Evolutionary conservation across 2,797 vertebrate genomes (phyloP), one percentile per base, ranked within the genome.

Genomic region (Benthosema pterotum): DNA sequence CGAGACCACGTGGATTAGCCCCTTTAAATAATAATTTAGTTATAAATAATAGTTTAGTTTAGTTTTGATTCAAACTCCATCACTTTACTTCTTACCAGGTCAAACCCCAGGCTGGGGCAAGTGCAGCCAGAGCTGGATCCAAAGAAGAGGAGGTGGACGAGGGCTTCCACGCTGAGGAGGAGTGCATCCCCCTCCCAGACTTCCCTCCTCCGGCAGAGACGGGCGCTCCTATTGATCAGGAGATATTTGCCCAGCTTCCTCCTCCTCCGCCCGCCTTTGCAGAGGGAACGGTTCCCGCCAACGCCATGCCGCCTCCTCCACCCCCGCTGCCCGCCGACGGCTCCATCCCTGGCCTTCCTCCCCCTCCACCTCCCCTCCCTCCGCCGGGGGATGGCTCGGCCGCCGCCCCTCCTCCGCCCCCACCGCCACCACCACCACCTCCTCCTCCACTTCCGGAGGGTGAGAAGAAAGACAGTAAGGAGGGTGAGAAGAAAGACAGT

Each of bases 151-250:
- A 96, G 68, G 92, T 94, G 3, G 94, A 96, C 3, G 95, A 97
- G 69, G 95, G 94, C 13, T 96, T 96, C 83, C 95, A 94, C 4
- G 94, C 94, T 0, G 95, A 95, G 67, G 94, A 95, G 0, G 95
- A 96, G 63, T 92, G 91, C 71, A 92, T 79, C 45, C 92, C 93
- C 8, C 55, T 92, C 45, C 93, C 93, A 0, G 92, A 91, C 74
- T 88, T 92, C 63, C 92, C 91, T 25, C 91, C 92, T 43, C 90
- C 91, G 0, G 85, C 78, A 1, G 88, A 91, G 77, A 83, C 83
- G 0, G 85, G 88, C 5, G 71, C 83, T 48, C 86, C 89, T 1
- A 43, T 91, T 22, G 93, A 92, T 69, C 87, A 91, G 86, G 91
- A 93, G 5, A 93, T 93, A 52, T 87, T 93, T 11, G 84, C 61